Percentiles rank a stretch among this genome's conserved stretches.
Conservation (phyloP, 1,140 invertebrate genomes). For the Globodera rostochiensis region DNA sequence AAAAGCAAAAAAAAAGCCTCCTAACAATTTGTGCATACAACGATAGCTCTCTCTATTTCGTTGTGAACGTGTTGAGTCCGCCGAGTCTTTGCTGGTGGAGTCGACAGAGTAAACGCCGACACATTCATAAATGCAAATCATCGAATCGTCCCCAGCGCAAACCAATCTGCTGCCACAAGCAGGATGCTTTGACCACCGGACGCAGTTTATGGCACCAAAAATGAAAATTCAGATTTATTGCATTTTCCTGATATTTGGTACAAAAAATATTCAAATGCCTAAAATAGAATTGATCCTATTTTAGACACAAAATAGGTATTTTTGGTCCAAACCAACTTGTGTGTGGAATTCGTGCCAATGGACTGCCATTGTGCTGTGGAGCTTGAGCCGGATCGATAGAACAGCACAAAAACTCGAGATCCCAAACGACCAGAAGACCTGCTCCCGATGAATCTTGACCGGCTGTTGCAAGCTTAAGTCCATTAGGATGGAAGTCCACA, state of each 20-base stretch:
- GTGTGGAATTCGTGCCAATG: slow-evolving; percentile 32
- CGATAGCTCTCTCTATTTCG: slow-evolving; percentile 24
- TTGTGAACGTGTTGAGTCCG: background rate
- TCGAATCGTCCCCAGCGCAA: slow-evolving; percentile 34
- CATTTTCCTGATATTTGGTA: background rate
- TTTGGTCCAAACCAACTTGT: slow-evolving; percentile 18
- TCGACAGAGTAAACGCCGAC: slow-evolving; percentile 14
- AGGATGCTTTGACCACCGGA: slow-evolving; percentile 23
- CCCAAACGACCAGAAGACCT: slow-evolving; percentile 33
- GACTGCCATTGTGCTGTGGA: background rate
- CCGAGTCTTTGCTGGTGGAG: background rate
- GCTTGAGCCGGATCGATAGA: background rate
- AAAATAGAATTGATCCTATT: background rate
- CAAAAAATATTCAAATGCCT: background rate
- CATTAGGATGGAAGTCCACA: slow-evolving; percentile 27
- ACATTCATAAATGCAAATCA: slow-evolving; percentile 39
- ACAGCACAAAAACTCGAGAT: slow-evolving; percentile 21
- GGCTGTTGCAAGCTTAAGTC: slow-evolving; percentile 29
- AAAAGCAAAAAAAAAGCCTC: background rate
- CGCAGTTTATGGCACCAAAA: slow-evolving; percentile 36
- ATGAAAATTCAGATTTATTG: background rate
- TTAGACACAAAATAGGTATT: background rate
- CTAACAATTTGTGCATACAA: slow-evolving; percentile 30
- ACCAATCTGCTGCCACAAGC: slow-evolving; percentile 15
- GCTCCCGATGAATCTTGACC: slow-evolving; percentile 30